Percentiles rank a stretch among this genome's conserved stretches.
Conservation (phyloP, 2,113 vertebrate genomes). For the Thamnophis sirtalis region DNA sequence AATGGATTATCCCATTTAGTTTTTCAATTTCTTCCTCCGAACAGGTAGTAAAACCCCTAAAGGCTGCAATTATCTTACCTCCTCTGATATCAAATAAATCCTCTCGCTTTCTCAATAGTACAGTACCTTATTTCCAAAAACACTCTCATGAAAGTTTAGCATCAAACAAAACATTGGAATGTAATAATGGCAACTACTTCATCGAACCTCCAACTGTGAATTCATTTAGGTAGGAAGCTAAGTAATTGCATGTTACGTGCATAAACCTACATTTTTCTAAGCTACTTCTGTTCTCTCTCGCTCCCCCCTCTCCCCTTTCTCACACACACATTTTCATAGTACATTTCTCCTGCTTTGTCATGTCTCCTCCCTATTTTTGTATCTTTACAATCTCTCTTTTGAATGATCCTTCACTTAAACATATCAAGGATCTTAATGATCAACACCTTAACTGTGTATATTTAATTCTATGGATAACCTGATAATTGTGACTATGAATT, state of each 20-base stretch:
- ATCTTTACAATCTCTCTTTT: neutral
- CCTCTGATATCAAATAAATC: neutral
- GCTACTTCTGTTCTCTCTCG: neutral
- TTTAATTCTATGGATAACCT: neutral
- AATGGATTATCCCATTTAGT: neutral
- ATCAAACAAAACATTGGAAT: neutral
- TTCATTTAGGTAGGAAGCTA: neutral
- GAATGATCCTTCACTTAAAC: neutral
- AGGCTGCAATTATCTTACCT: neutral
- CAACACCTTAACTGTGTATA: neutral
- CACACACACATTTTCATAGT: neutral
- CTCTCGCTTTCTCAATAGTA: neutral
- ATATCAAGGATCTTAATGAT: neutral
- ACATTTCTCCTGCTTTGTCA: neutral
- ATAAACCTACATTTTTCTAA: neutral
- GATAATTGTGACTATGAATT: neutral
- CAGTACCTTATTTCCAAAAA: neutral
- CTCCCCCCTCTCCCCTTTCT: neutral
- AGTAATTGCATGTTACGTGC: neutral
- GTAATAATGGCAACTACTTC: neutral
- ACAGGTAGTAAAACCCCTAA: neutral
- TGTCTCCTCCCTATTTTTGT: neutral
- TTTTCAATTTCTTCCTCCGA: neutral
- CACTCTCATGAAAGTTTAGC: neutral
- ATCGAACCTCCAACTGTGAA: rapidly evolving